Evolutionary conservation across 2,888 invertebrate species (phyloP), one percentile per base, ranked within the genome.

Genomic region (Amphiduros pacificus): DNA sequence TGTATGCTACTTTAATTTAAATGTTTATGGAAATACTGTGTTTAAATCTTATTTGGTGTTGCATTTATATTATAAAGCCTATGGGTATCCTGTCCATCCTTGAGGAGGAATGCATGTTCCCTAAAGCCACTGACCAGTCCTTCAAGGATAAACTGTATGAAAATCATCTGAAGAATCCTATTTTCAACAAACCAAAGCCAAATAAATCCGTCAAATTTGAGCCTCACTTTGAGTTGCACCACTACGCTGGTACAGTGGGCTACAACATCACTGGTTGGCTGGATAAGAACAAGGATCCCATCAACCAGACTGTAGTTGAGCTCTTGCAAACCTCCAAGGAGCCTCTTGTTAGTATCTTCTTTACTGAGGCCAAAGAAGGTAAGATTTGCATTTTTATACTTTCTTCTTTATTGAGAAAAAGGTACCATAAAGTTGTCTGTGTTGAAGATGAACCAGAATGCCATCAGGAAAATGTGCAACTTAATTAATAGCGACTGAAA

Each of bases 31-130:
- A n/a, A n/a, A n/a, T n/a, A n/a, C n/a, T n/a, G n/a, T n/a, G n/a
- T n/a, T n/a, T n/a, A n/a, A n/a, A n/a, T n/a, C n/a, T n/a, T n/a
- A n/a, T n/a, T n/a, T n/a, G n/a, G n/a, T n/a, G n/a, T n/a, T n/a
- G n/a, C n/a, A n/a, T n/a, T n/a, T n/a, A n/a, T n/a, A n/a, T n/a
- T n/a, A n/a, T n/a, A n/a, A n/a, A 82, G 97, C 99, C 99, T 82
- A 94, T 99, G 94, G 99, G 99, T 90, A 95, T 99, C 89, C 89
- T 99, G 86, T 98, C 98, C 87, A 99, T 99, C 87, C 93, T 99
- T 88, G 99, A 99, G 87, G 99, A 99, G 90, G 99, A 99, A 88
- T 97, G 96, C 92, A 98, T 99, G 94, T 99, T 99, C 91, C 99
- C 99, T 85, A 99, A 99, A 88, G 98, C 98, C 83, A 93, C 95